These are phyloP conservation scores for Nannobrachium achirus DNA, from an alignment of 2,113 vertebrate species.

Conservation along the genomic window DNA sequence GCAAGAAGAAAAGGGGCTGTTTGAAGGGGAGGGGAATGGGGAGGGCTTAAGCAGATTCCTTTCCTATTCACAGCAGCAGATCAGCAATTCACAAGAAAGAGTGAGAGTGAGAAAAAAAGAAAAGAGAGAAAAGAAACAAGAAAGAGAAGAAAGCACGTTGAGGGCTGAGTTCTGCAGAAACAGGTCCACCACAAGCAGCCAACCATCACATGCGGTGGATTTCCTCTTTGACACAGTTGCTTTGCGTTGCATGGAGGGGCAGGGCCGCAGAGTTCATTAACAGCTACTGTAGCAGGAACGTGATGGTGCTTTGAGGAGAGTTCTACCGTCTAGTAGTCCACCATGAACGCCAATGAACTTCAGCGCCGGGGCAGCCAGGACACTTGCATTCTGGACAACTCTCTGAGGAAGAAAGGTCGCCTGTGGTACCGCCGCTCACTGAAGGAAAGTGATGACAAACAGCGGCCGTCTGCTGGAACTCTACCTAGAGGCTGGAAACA, in stretches of 20 bases:
- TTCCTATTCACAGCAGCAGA: conserved; percentile 32
- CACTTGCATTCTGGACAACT: conserved; percentile 63
- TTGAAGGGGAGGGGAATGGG: conserved; percentile 42
- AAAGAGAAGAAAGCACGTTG: conserved; percentile 29
- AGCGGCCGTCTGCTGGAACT: conserved; percentile 74
- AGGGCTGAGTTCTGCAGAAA: conserved; percentile 59
- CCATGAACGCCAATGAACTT: conserved; percentile 82
- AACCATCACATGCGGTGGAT: conserved; percentile 81
- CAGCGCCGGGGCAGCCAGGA: conserved; percentile 66
- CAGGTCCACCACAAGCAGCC: conserved; percentile 75
- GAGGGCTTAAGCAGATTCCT: conserved; percentile 13
- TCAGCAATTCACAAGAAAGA: conserved; percentile 45
- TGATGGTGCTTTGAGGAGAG: conserved; percentile 53
- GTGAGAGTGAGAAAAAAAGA: neutral
- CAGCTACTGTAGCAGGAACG: conserved; percentile 49
- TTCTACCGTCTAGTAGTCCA: conserved; percentile 52
- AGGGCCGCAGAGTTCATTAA: conserved; percentile 55
- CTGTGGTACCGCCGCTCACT: conserved; percentile 67
- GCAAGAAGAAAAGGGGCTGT: conserved; percentile 48
- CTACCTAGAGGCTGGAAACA: conserved; percentile 79
- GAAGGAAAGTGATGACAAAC: conserved; percentile 65
- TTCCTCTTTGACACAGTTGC: conserved; percentile 77
- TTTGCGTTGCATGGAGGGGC: conserved; percentile 42
- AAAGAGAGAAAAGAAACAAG: conserved; percentile 18
- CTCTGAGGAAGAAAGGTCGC: conserved; percentile 47